Evolutionary conservation across 2,797 vertebrate species (phyloP).

Genomic region (Xiphophorus birchmanni): DNA sequence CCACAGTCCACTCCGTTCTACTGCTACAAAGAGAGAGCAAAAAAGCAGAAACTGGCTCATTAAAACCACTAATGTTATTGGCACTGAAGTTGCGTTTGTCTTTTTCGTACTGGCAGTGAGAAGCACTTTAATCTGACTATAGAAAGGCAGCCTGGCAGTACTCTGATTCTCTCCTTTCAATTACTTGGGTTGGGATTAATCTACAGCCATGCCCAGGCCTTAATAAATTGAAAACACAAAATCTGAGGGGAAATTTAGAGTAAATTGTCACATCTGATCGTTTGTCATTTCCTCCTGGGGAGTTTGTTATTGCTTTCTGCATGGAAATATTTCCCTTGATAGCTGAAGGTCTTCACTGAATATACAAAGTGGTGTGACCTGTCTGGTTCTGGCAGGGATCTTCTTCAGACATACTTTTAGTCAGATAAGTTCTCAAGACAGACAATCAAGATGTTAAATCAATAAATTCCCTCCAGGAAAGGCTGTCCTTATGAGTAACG

Average conservation of each 20-base stretch:
- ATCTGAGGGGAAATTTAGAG: slow-evolving; percentile 32
- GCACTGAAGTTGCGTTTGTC: slow-evolving; percentile 43
- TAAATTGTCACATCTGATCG: slow-evolving; percentile 33
- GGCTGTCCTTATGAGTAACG: background rate
- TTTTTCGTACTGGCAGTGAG: slow-evolving; percentile 31
- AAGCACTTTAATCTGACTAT: slow-evolving; percentile 52
- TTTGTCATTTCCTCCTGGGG: slow-evolving; percentile 34
- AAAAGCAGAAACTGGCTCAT: slow-evolving; percentile 43
- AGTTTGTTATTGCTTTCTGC: slow-evolving; percentile 21
- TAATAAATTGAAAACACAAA: slow-evolving; percentile 54
- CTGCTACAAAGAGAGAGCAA: slow-evolving; percentile 21
- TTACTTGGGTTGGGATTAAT: slow-evolving; percentile 69
- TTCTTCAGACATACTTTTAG: slow-evolving; percentile 18
- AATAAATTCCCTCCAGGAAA: slow-evolving; percentile 6
- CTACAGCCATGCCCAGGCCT: slow-evolving; percentile 48
- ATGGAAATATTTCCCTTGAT: slow-evolving; percentile 57
- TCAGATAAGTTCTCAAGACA: slow-evolving; percentile 12
- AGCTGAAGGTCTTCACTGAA: slow-evolving; percentile 16
- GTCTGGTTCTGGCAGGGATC: background rate
- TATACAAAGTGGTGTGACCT: slow-evolving; percentile 7
- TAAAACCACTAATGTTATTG: slow-evolving; percentile 59
- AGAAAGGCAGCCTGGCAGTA: slow-evolving; percentile 23
- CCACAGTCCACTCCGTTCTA: slow-evolving; percentile 10
- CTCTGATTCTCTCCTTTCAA: slow-evolving; percentile 53
- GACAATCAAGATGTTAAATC: slow-evolving; percentile 21